Percentiles rank a stretch among this genome's conserved stretches.
Conservation (phyloP, 2,797 vertebrate species). For the Amniataba percoides region DNA sequence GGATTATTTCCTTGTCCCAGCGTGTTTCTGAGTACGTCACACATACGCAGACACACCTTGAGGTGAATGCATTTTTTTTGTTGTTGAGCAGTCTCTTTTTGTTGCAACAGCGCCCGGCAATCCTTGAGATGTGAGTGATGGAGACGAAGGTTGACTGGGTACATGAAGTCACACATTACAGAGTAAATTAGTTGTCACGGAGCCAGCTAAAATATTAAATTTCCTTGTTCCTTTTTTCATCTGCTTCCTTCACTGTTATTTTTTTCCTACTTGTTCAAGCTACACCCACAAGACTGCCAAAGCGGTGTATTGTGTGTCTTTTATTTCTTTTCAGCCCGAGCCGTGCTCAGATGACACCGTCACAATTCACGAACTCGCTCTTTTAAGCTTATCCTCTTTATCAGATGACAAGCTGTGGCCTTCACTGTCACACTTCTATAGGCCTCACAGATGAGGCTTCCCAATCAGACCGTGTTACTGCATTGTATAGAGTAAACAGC, state of each 20-base stretch:
- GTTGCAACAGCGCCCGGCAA: neutral
- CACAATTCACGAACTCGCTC: neutral
- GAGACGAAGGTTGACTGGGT: neutral
- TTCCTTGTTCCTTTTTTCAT: conserved; percentile 6
- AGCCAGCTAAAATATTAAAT: neutral
- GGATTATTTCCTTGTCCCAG: conserved; percentile 32
- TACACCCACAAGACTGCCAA: neutral
- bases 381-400: neutral
- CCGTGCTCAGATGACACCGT: conserved; percentile 43
- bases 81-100: conserved; percentile 12
- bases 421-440: no score
- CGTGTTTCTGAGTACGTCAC: conserved; percentile 42
- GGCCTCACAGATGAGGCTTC: conserved; percentile 2
- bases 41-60: conserved; percentile 66
- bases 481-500: neutral
- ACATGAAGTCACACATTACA: neutral
- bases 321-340: neutral
- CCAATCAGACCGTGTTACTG: neutral
- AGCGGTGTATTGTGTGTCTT: conserved; percentile 40
- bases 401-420: neutral
- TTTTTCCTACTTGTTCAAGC: neutral
- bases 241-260: neutral
- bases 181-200: neutral
- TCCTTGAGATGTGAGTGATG: neutral
- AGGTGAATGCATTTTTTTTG: conserved; percentile 39